Percentiles rank a stretch among this genome's conserved stretches.
These are phyloP conservation scores for Anomalospiza imberbis DNA, from an alignment of 2,797 vertebrate species.

Conservation along the genomic window DNA sequence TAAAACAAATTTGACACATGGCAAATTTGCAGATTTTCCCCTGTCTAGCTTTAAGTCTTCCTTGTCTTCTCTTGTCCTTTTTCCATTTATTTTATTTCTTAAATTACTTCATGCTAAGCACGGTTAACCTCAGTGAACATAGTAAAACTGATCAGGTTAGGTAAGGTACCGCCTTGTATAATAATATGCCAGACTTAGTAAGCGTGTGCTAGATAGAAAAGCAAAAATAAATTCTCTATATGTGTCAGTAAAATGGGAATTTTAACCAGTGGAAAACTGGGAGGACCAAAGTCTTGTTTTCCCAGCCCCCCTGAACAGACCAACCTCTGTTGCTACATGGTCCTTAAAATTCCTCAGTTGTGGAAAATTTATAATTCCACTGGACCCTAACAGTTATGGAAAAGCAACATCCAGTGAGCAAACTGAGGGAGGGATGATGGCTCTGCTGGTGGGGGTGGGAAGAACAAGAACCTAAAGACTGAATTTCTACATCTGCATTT, in stretches of 20 bases:
- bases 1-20: neutral
- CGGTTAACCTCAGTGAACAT: neutral
- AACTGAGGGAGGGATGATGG: neutral
- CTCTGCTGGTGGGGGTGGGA: neutral
- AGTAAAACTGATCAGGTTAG: neutral
- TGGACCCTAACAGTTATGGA: neutral
- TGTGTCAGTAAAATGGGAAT: neutral
- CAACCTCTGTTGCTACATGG: neutral
- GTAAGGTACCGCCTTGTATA: neutral
- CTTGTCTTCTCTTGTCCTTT: neutral
- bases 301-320: neutral
- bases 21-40: neutral
- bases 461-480: neutral
- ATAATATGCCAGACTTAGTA: neutral
- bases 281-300: constrained; percentile 41
- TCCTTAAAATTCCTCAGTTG: neutral
- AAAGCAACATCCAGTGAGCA: neutral
- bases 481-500: neutral
- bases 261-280: neutral
- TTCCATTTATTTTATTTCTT: neutral
- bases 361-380: neutral
- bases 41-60: neutral
- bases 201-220: neutral
- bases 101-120: neutral
- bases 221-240: neutral